Base-by-base conservation (phyloP, 1,140 invertebrate species). In the Grapholita molesta region DNA sequence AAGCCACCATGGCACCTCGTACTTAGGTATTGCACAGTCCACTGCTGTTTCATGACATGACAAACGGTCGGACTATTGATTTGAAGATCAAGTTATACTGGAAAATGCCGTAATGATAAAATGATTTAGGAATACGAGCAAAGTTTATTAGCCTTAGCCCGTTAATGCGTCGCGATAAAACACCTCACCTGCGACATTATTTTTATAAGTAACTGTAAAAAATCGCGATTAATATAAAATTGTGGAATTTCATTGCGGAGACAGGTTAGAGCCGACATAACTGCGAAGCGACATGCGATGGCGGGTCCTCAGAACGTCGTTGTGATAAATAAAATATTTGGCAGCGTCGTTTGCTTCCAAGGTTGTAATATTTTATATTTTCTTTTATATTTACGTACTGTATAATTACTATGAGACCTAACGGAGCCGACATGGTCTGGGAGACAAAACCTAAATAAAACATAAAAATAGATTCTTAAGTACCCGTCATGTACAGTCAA, bases 201-300 rank as follows among this genome's bases (percentile, higher is more conserved):
- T 61, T 61, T 25, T 61, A 28, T 28, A 25, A 61, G 12, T 18
- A 25, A 28, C 55, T 30, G 25, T 61, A 61, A 61, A 61, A 61
- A 28, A 28, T 32, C 12, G 25, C 55, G 55, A 61, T 61, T 61
- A 61, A 61, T 61, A 61, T 61, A 61, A 61, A 61, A 61, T 15
- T 7, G 24, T 28, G 55, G 55, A 61, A 61, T 48, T 18, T 48
- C 18, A 48, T 21, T 48, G 42, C 42, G 7, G n/a, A 9, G 42
- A 48, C 38, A 48, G 38, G 38, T 48, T 48, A 12, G 38, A 48
- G 38, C 38, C 15, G 28, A 30, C 28, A 18, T 48, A 48, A 48
- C 38, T 38, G 35, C 35, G 35, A 12, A 5, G 15, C 15, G 38
- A 48, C 42, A 48, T 3, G 42, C 42, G 18, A 48, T 1, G 5